Conservation (phyloP, 2,888 invertebrate species). For the Acanthosepion pharaonis region DNA sequence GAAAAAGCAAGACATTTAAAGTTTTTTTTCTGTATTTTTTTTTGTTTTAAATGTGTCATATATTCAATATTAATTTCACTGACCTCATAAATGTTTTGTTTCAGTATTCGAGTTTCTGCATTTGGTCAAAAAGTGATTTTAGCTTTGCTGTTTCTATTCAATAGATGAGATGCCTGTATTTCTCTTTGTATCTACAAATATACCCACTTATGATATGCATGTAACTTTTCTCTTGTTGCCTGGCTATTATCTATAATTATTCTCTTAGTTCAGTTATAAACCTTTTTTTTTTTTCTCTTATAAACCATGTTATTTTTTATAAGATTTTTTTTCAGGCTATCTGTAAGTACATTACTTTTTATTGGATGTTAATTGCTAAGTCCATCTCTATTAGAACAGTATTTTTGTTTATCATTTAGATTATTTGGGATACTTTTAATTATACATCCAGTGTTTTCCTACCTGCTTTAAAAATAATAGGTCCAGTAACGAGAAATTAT, state of each 20-base stretch:
- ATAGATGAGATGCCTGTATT: neutral
- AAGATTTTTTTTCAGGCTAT: neutral
- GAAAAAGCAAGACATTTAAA: no score
- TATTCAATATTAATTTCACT: no score
- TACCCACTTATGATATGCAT: neutral
- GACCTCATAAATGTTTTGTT: neutral
- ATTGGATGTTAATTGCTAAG: no score
- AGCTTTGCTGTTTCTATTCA: slow-evolving; percentile 45
- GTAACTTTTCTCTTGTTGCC: neutral
- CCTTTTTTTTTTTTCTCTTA: neutral
- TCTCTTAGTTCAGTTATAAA: neutral
- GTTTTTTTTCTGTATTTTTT: no score
- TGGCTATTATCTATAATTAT: neutral
- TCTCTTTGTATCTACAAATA: neutral
- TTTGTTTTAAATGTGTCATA: no score
- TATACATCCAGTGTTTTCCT: no score
- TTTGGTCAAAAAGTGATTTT: slow-evolving; percentile 35
- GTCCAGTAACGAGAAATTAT: no score
- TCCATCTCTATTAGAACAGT: no score
- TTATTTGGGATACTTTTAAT: no score
- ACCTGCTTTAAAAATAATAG: no score
- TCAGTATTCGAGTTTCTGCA: neutral
- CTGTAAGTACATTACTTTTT: neutral
- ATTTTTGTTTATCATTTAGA: no score
- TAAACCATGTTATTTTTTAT: neutral